These are phyloP conservation scores for Bombus sibiricus DNA, from an alignment of 1,140 invertebrate genomes.

Conservation along the genomic window DNA sequence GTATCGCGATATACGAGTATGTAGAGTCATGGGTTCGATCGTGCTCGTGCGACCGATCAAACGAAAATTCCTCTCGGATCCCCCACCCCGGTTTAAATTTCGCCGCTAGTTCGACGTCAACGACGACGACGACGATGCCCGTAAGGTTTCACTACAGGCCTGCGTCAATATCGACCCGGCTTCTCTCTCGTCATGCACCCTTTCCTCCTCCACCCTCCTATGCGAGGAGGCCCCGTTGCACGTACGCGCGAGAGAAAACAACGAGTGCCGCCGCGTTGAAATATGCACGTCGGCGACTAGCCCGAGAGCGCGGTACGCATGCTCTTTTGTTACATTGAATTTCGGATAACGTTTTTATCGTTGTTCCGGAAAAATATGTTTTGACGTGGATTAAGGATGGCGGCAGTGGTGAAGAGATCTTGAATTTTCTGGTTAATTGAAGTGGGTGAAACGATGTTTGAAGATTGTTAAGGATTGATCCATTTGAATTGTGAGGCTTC, in stretches of 20 bases:
- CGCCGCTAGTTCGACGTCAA: constrained; percentile 47
- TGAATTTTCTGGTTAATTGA: not conserved
- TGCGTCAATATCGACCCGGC: constrained; percentile 65
- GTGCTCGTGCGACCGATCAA: constrained; percentile 27
- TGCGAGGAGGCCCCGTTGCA: constrained; percentile 48
- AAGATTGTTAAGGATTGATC: too few species aligned
- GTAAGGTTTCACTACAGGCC: constrained; percentile 57
- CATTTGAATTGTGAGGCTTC: too few species aligned
- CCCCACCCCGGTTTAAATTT: not conserved
- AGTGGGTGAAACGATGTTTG: not conserved
- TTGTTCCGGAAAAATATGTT: not conserved
- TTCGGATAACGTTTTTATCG: not conserved
- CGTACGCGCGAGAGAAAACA: constrained; percentile 62
- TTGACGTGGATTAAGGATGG: not conserved
- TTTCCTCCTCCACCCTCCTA: constrained; percentile 48
- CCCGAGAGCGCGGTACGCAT: not conserved
- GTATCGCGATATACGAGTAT: not conserved
- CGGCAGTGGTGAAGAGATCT: not conserved
- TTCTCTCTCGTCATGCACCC: constrained; percentile 38
- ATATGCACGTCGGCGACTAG: constrained; percentile 40
- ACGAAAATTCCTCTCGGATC: not conserved
- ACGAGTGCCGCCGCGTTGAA: constrained; percentile 28
- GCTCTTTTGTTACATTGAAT: not conserved
- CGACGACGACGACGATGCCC: constrained; percentile 22
- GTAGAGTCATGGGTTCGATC: not conserved